Percentiles rank a stretch among this genome's conserved stretches.
Evolutionary conservation across 2,113 vertebrate genomes (phyloP).

Genomic region (Corvus cornix): DNA sequence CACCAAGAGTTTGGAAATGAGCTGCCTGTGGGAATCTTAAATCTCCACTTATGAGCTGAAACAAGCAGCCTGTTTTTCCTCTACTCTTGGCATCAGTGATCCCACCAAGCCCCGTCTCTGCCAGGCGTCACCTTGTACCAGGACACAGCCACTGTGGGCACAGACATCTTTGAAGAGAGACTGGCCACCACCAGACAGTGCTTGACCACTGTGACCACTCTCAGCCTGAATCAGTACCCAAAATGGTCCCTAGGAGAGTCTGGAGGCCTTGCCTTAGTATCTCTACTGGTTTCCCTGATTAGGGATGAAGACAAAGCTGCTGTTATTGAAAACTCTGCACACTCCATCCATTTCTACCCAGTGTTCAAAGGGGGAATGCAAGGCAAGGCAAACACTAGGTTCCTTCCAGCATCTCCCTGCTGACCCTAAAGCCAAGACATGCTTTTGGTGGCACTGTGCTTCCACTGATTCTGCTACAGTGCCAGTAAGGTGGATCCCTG

Average conservation of each 20-base stretch:
- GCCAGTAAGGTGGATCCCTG: neutral
- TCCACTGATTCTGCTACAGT: neutral
- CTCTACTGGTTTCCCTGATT: neutral
- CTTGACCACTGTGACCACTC: neutral
- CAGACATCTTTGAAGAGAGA: neutral
- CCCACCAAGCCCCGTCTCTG: neutral
- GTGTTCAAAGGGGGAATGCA: neutral
- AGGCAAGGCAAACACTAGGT: neutral
- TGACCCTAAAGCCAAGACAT: neutral
- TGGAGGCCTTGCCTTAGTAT: neutral
- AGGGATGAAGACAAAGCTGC: neutral
- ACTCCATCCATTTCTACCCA: neutral
- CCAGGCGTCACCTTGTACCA: neutral
- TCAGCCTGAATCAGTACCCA: neutral
- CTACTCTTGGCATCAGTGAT: neutral
- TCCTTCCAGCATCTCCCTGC: neutral
- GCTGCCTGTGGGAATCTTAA: neutral
- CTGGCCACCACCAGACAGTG: neutral
- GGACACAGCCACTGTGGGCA: fast-evolving
- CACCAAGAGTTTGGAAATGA: neutral
- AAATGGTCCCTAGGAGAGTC: neutral
- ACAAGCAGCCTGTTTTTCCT: neutral
- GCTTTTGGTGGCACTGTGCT: neutral
- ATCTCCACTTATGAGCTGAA: neutral
- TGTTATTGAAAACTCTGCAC: neutral